phyloP scores from a whole-genome alignment of 2,888 invertebrate species.

The Neoitamus cyanurus region DNA sequence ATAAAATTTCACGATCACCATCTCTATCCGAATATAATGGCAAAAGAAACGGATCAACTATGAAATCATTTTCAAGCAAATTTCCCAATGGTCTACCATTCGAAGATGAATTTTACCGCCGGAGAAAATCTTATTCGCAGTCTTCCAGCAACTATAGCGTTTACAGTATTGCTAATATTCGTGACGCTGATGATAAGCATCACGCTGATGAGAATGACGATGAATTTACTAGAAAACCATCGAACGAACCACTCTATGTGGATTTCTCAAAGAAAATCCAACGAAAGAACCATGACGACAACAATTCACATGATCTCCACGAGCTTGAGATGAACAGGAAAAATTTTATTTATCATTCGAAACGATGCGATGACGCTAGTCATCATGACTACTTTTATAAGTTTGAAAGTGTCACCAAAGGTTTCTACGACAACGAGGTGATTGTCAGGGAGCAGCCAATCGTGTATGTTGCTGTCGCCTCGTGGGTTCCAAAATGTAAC shows the following conservation, averaged over 20 bases:
- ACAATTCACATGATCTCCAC: conserved; percentile 20
- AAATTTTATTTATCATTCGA: conserved; percentile 28
- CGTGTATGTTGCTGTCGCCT: conserved; percentile 77
- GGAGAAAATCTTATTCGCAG: conserved; percentile 61
- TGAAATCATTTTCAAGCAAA: conserved; percentile 64
- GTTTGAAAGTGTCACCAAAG: conserved; percentile 53
- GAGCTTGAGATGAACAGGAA: conserved; percentile 33
- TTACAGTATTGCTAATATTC: conserved; percentile 58
- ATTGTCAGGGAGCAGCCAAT: conserved; percentile 67
- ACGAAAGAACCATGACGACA: conserved; percentile 37
- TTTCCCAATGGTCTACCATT: conserved; percentile 66
- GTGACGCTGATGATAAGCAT: conserved; percentile 48
- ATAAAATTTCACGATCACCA: conserved; percentile 57
- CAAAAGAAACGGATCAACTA: conserved; percentile 63
- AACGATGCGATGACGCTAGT: conserved; percentile 38
- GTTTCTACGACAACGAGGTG: conserved; percentile 49
- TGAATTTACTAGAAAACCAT: conserved; percentile 65
- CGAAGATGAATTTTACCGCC: conserved; percentile 63
- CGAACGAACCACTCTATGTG: conserved; percentile 65
- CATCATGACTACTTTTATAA: conserved; percentile 54
- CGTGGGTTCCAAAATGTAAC: conserved; percentile 80
- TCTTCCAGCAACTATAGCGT: conserved; percentile 66
- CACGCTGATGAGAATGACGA: conserved; percentile 58
- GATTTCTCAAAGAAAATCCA: conserved; percentile 65
- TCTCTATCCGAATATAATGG: conserved; percentile 56